Percentiles rank a stretch among this genome's conserved stretches.
phyloP scores from a whole-genome alignment of 2,113 vertebrate species.

The Cyphomyrus discorhynchus region DNA sequence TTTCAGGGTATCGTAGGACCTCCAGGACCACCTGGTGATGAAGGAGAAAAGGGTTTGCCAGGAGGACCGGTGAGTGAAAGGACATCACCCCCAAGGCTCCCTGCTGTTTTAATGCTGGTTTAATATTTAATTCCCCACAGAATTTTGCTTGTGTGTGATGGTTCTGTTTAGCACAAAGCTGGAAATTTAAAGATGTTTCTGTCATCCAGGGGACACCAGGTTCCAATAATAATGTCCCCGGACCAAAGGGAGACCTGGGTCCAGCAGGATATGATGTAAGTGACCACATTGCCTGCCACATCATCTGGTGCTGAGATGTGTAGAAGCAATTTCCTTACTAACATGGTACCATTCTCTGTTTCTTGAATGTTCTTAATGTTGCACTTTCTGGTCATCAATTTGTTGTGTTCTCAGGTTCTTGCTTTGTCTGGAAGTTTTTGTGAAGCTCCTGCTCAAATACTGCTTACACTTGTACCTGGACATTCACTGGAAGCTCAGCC shows the following conservation, averaged over 20 bases:
- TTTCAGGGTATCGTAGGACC: conserved; percentile 8
- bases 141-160: neutral
- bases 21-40: neutral
- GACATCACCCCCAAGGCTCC: neutral
- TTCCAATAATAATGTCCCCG: conserved; percentile 1
- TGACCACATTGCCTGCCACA: neutral
- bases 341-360: neutral
- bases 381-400: neutral
- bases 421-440: neutral
- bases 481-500: neutral
- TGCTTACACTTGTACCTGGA: neutral
- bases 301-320: neutral
- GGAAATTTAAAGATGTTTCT: neutral
- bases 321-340: neutral
- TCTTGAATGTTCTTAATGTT: neutral
- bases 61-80: conserved; percentile 24
- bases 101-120: neutral
- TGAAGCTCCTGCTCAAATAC: neutral
- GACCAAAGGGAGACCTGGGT: conserved; percentile 30
- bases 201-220: conserved; percentile 31
- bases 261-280: neutral
- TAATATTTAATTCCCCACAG: neutral
- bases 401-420: neutral
- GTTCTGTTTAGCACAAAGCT: neutral
- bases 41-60: conserved; percentile 18